Evolutionary conservation across 2,888 invertebrate genomes (phyloP).

Genomic region (Dynastes maya): DNA sequence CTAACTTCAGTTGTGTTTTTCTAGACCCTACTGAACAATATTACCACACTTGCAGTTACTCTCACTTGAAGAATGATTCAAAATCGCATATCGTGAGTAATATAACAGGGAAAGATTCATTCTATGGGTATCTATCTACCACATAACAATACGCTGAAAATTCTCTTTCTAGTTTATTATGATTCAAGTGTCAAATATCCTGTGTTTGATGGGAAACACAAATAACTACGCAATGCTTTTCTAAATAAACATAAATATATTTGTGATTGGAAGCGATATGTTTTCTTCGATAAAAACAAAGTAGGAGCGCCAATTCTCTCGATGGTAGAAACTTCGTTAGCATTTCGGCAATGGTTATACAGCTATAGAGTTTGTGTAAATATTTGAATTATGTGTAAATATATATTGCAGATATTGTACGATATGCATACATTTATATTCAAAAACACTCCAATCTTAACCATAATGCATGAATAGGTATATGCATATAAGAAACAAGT

Average conservation of each 20-base stretch:
- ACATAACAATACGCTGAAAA: too few species aligned
- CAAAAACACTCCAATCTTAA: not conserved
- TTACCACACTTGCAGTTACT: too few species aligned
- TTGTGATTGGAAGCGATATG: not conserved
- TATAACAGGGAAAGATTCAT: too few species aligned
- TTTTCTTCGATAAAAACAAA: conserved; percentile 6
- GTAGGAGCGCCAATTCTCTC: not conserved
- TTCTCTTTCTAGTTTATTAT: too few species aligned
- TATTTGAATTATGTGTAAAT: conserved; percentile 6
- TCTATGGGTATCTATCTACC: too few species aligned
- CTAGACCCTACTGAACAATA: too few species aligned
- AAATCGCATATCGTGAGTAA: too few species aligned
- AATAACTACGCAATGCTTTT: not conserved
- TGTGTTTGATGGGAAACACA: conserved; percentile 2
- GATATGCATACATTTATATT: not conserved
- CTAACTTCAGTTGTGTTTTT: too few species aligned
- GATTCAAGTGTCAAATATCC: not conserved
- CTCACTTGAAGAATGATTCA: too few species aligned
- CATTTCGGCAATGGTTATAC: not conserved
- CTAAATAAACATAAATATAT: not conserved
- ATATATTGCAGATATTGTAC: not conserved
- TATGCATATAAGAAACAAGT: too few species aligned
- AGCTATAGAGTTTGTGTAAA: not conserved
- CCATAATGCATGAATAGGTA: too few species aligned
- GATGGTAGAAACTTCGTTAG: not conserved